These are phyloP conservation scores for Ciconia boyciana DNA, from an alignment of 2,113 vertebrate genomes.

Conservation along the genomic window DNA sequence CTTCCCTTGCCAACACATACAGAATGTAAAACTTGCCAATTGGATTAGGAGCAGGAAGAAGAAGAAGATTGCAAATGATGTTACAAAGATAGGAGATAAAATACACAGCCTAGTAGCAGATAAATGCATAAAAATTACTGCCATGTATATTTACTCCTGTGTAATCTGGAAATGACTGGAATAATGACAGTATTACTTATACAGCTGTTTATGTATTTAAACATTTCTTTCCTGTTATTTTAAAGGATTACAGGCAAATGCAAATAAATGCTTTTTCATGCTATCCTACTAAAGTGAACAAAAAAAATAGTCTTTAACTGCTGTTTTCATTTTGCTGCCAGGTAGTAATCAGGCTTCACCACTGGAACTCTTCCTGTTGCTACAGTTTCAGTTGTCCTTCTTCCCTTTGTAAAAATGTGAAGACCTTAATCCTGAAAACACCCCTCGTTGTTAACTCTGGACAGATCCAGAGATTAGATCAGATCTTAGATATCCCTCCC, in stretches of 20 bases:
- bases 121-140: neutral
- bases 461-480: neutral
- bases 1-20: neutral
- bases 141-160: neutral
- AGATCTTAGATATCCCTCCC: neutral
- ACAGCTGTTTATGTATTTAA: neutral
- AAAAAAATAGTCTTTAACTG: neutral
- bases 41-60: neutral
- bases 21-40: neutral
- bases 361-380: neutral
- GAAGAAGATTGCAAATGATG: neutral
- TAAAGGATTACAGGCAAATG: neutral
- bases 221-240: neutral
- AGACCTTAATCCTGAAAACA: neutral
- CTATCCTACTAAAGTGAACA: neutral
- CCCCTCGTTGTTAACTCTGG: neutral
- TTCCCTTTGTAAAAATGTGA: neutral
- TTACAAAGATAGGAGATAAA: neutral
- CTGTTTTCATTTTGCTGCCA: neutral
- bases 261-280: neutral
- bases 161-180: constrained; percentile 5
- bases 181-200: neutral
- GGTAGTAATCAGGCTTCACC: neutral
- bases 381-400: neutral
- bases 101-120: neutral